A percentile compares a stretch with the other conserved stretches of the same genome.
These are phyloP conservation scores for Agonopterix alstromeriana DNA, from an alignment of 2,888 invertebrate genomes.

Conservation along the genomic window DNA sequence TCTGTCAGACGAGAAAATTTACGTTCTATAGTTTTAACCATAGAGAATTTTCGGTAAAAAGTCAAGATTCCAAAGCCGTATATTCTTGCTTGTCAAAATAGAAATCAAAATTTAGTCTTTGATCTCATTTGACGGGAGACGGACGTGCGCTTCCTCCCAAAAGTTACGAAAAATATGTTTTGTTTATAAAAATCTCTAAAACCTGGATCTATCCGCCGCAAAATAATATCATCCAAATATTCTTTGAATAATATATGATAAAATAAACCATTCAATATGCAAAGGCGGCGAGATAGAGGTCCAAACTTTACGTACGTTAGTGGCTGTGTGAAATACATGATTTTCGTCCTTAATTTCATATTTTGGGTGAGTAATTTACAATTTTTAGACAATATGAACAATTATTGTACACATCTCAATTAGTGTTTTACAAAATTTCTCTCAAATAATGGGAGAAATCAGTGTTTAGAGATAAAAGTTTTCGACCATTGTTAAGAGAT, in stretches of 20 bases:
- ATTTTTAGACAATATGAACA: background rate
- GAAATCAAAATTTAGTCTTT: background rate
- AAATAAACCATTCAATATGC: constrained; percentile 53
- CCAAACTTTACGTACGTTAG: constrained; percentile 89
- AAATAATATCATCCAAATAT: background rate
- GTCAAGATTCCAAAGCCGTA: no score
- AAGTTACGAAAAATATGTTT: no score
- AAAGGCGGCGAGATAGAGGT: constrained; percentile 73
- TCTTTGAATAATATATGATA: constrained; percentile 9
- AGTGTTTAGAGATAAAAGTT: constrained; percentile 3
- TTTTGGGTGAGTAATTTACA: constrained; percentile 86
- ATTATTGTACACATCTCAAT: no score
- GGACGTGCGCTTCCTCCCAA: constrained; percentile 15
- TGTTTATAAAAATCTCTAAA: no score
- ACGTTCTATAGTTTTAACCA: no score
- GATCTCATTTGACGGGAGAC: constrained; percentile 14
- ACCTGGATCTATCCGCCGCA: no score
- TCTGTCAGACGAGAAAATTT: no score
- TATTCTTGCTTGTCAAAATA: no score
- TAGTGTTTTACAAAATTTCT: background rate
- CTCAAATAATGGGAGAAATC: background rate
- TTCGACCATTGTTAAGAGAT: no score
- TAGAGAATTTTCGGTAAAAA: no score
- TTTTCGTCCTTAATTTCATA: constrained; percentile 91
- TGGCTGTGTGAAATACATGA: constrained; percentile 92